Base-by-base conservation (phyloP, 2,888 invertebrate species). In the Achlya flavicornis region DNA sequence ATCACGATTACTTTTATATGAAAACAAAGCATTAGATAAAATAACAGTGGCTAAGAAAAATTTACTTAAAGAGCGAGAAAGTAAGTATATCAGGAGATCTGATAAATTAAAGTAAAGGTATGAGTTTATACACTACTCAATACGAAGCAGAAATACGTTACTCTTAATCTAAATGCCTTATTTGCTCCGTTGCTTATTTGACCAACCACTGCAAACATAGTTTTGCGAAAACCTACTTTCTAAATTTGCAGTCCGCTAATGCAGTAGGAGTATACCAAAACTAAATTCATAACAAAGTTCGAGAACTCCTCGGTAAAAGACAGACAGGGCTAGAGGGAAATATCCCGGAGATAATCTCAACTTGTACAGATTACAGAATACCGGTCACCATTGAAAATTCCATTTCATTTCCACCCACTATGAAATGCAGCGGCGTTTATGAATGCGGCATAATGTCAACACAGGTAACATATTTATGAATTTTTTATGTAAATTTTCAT, bases 211-310 rank as follows among this genome's bases (percentile, higher is more conserved):
- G n/a, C 16, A 12, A 57, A 65, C 60, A 41, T 53, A 32, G 58
- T 62, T 19, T 38, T 7, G 57, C 57, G 46, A 16, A 26, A n/a
- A 63, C 61, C 64, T 61, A 61, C 61, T 58, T 33, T 62, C 58
- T 61, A 64, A 62, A 61, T 61, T 57, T 58, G 35, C 58, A 53
- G 62, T 43, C 58, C 57, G 57, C 64, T 67, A 64, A 63, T 69
- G 58, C 67, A 63, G 53, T 63, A 66, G 66, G 62, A 74, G 64
- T 67, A 67, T 53, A 46, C 59, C 64, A 64, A 77, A n/a, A 79
- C 77, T 74, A 76, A 76, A 79, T 78, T 77, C 73, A 77, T 79
- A 79, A 79, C 67, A 74, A 76, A 79, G 70, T 79, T 77, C 70
- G 63, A 35, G 62, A 73, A 72, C 74, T 64, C 66, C 70, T 61